Conservation (phyloP, 2,113 vertebrate species). For the Eulemur rufifrons region DNA sequence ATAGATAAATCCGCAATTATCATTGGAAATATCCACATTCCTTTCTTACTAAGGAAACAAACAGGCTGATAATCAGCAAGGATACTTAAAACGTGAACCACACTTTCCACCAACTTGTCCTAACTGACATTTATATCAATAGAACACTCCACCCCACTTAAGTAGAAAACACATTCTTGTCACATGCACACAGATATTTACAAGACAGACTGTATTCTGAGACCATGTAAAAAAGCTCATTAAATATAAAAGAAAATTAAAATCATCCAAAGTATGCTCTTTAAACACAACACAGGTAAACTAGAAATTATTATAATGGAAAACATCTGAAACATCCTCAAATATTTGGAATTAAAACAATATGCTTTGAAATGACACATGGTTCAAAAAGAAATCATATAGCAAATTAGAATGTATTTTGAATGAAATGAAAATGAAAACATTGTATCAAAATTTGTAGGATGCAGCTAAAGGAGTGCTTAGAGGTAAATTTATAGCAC, state of each 20-base stretch:
- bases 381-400: not conserved
- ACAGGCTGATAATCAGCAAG: not conserved
- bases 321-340: not conserved
- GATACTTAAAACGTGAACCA: not conserved
- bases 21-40: not conserved
- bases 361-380: not conserved
- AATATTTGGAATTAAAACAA: conserved; percentile 8
- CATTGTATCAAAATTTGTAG: not conserved
- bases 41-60: not conserved
- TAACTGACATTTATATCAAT: not conserved
- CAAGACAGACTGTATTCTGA: not conserved
- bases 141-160: not conserved
- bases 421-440: conserved; percentile 21
- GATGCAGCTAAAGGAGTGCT: not conserved
- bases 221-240: not conserved
- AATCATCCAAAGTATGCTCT: not conserved
- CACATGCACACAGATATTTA: not conserved
- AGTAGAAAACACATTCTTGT: not conserved
- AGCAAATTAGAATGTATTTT: not conserved
- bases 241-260: conserved; percentile 2
- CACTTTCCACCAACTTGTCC: not conserved
- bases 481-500: not conserved
- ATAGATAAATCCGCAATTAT: not conserved
- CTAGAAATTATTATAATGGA: not conserved
- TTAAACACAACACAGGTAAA: not conserved